Conservation (phyloP, 2,113 vertebrate species). For the Perognathus longimembris region DNA sequence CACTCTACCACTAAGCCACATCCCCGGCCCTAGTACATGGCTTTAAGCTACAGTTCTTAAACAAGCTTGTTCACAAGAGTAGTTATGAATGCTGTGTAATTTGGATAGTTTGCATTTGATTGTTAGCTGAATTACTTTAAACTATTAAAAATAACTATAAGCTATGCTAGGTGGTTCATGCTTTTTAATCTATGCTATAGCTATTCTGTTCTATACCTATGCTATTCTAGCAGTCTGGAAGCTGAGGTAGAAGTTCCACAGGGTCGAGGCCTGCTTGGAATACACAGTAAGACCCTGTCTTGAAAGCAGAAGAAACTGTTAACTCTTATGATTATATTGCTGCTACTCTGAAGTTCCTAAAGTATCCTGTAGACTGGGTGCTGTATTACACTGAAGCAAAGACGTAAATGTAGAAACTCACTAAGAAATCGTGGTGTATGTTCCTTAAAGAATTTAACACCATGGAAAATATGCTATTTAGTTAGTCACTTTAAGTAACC, state of each 20-base stretch:
- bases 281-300: too few relatives aligned
- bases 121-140: constrained; percentile 44
- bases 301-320: constrained; percentile 25
- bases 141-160: constrained; percentile 51
- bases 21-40: too few relatives aligned
- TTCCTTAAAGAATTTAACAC: neutral
- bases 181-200: too few relatives aligned
- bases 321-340: neutral
- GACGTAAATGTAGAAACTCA: constrained; percentile 61
- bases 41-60: constrained; percentile 14
- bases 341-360: constrained; percentile 52
- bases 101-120: constrained; percentile 37
- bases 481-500: neutral
- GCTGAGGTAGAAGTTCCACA: neutral
- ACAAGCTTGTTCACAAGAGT: constrained; percentile 24
- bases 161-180: neutral
- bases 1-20: too few relatives aligned
- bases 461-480: neutral
- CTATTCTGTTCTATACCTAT: too few relatives aligned
- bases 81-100: neutral
- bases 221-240: too few relatives aligned
- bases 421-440: constrained; percentile 46
- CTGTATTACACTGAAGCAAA: neutral
- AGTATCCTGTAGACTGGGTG: neutral
- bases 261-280: neutral